Base-by-base conservation (phyloP, 2,888 invertebrate species). In the Alloscopus bannaensis region DNA sequence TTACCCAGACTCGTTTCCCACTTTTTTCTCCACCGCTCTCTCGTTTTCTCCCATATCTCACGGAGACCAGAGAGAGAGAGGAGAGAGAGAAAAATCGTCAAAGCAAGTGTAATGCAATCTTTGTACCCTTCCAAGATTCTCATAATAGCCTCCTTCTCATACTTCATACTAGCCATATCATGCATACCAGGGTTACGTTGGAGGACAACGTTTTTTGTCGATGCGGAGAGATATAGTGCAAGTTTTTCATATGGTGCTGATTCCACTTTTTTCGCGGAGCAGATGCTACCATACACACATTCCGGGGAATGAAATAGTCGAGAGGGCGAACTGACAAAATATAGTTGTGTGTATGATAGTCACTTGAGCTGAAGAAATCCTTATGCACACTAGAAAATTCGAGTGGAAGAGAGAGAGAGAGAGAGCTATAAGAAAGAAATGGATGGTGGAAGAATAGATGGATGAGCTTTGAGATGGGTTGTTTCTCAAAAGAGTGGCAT, bases 401-500 rank as follows among this genome's bases (percentile, higher is more conserved):
- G 26, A 20, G 26, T 31, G 16, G 24, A 31, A 45, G 45, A 65
- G 47, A 65, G 20, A 55, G 16, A 55, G 6, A 28, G 29, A 40
- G 16, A 45, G 29, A 66, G 66, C 31, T 65, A 57, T 68, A 66
- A 40, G 59, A 52, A 40, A 16, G 47, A 60, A 60, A 66, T 76
- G 60, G 60, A 68, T 76, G 60, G 40, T 68, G 68, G 68, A 75
- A 68, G 76, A 76, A 76, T 76, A 68, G 76, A 76, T 76, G 76
- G 62, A 76, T 76, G 76, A 76, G 76, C 76, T 76, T 60, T 69
- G 82, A 81, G 83, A 83, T 83, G 83, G 79, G 76, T 81, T 83
- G 82, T 84, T 76, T 81, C 80, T 84, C 82, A 80, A 82, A 81
- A 81, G 75, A 81, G 81, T 81, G 81, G 84, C 84, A 85, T 83